phyloP scores from a whole-genome alignment of 2,888 invertebrate genomes.

The Calameuta filiformis region DNA sequence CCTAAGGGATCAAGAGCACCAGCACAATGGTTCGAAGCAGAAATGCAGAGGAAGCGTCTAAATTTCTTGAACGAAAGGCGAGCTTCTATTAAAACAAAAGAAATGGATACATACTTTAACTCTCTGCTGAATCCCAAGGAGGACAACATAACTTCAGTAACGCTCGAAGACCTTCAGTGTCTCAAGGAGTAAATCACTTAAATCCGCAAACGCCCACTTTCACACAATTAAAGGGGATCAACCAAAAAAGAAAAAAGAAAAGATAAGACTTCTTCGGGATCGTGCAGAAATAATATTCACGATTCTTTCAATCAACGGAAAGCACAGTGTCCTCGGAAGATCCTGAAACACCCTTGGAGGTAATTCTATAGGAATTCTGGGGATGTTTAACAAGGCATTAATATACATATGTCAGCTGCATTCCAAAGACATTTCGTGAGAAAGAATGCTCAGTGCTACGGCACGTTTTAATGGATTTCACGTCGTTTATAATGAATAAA shows the following conservation, averaged over 20 bases:
- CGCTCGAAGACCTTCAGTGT: constrained; percentile 33
- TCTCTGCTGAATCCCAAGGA: constrained; percentile 56
- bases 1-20: constrained; percentile 34
- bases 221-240: background rate
- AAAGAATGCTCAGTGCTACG: background rate
- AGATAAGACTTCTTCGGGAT: background rate
- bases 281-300: background rate
- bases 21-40: constrained; percentile 50
- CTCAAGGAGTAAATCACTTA: constrained; percentile 34
- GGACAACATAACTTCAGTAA: constrained; percentile 31
- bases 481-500: background rate
- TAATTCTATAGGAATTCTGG: background rate
- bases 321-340: background rate
- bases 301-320: background rate
- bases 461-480: background rate
- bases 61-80: constrained; percentile 49
- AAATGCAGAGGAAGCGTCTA: constrained; percentile 50
- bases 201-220: background rate
- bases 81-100: constrained; percentile 50
- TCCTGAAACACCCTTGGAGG: background rate
- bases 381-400: background rate
- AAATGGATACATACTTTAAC: constrained; percentile 65
- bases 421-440: background rate
- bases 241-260: background rate
- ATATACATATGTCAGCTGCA: background rate